Evolutionary conservation across 2,113 vertebrate species (phyloP).

Genomic region (Anoplopoma fimbria): DNA sequence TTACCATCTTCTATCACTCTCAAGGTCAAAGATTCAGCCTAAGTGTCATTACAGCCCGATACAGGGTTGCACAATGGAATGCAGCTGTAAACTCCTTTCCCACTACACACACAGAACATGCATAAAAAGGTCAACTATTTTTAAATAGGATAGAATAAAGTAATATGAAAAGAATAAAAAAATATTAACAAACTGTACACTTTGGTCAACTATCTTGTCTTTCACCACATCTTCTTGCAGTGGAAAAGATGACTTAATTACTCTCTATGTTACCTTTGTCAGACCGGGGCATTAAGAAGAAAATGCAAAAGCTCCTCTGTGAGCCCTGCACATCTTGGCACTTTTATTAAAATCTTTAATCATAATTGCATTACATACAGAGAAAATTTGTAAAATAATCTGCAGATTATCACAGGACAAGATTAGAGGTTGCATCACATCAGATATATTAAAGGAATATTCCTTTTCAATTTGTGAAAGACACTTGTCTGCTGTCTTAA

Average conservation of each 20-base stretch:
- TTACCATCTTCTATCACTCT: background rate
- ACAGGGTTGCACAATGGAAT: background rate
- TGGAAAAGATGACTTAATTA: background rate
- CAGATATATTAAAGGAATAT: background rate
- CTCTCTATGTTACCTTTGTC: background rate
- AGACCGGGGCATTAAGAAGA: background rate
- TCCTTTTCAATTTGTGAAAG: background rate
- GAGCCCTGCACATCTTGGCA: conserved; percentile 1
- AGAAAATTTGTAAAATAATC: background rate
- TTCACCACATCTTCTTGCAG: background rate
- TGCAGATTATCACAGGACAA: background rate
- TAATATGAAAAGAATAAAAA: background rate
- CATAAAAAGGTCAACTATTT: background rate
- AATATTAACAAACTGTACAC: background rate
- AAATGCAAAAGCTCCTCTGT: background rate
- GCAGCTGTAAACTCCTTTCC: no score
- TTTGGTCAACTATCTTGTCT: background rate
- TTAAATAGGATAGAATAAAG: background rate
- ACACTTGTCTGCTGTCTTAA: conserved; percentile 30
- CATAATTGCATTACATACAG: background rate
- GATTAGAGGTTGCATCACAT: background rate
- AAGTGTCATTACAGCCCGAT: background rate
- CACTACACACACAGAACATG: background rate
- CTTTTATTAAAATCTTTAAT: background rate
- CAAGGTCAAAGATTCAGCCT: background rate